Evolutionary conservation across 1,140 invertebrate genomes (phyloP), one percentile per base, ranked within the genome.

Genomic region (Elysia chlorotica): DNA sequence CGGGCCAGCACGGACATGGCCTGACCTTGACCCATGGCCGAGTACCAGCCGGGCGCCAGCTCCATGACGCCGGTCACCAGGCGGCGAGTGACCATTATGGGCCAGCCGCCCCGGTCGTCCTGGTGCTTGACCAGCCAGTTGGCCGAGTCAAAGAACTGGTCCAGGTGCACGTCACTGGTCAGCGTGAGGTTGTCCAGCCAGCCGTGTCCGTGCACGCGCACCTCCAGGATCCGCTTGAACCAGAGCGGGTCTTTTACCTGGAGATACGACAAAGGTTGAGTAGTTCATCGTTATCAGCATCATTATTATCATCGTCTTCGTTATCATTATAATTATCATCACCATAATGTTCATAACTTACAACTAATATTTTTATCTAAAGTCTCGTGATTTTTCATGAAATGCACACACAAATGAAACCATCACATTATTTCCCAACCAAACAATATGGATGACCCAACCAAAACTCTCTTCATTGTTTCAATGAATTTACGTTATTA

Each of bases 1-100:
- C 98, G 89, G 2, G 95, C 92, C 61, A 99, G 88, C 17, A 99
- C 90, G 0, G 96, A 98, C 72, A 99, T 94, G 0, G 93, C 96
- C 86, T 99, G 97, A 0, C 97, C 97, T 86, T 99, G 96, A 4
- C 94, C 96, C 97, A 99, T 99, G 6, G 96, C 95, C 2, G 96
- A 99, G 85, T 97, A 94, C 96, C 96, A 98, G 69, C 95, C 95
- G 21, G 95, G 92, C 74, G 91, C 89, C 38, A 98, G 89, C 76
- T 93, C 92, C 57, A 91, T 90, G 85, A 95, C 92, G n/a, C 93
- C 92, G 65, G 74, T 67, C 90, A 90, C 75, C 28, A 79, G 95
- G 95, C 36, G 92, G 90, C 71, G 91, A 87, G 83, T 96, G 95
- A 99, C 77, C 85, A 95, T 97, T 87, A 98, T 97, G 0, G 99